These are phyloP conservation scores for Protonemura montana DNA, from an alignment of 2,888 invertebrate species.

Conservation along the genomic window DNA sequence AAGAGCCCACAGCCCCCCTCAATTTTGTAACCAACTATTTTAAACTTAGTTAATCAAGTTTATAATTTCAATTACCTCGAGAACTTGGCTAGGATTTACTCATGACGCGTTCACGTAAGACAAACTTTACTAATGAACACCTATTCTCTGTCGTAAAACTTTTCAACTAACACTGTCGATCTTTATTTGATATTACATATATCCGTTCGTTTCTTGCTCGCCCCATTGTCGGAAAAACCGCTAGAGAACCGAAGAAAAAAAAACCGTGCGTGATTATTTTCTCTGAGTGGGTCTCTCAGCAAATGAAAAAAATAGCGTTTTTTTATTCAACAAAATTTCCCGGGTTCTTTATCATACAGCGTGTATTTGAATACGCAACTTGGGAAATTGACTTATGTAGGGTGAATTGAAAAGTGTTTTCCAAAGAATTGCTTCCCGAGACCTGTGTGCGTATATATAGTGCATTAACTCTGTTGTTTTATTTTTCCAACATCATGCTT, in stretches of 20 bases:
- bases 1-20: background rate
- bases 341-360: background rate
- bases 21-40: slow-evolving; percentile 22
- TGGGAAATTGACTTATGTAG: background rate
- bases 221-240: background rate
- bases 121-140: slow-evolving; percentile 30
- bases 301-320: background rate
- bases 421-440: background rate
- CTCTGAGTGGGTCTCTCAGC: background rate
- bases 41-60: slow-evolving; percentile 40
- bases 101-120: background rate
- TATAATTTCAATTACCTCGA: slow-evolving; percentile 37
- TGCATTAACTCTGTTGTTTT: background rate
- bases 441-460: background rate
- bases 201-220: background rate
- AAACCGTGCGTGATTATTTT: background rate
- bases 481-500: slow-evolving; percentile 7
- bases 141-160: slow-evolving; percentile 15
- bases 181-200: background rate
- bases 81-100: slow-evolving; percentile 26
- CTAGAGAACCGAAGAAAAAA: background rate
- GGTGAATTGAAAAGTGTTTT: background rate
- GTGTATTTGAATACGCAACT: background rate
- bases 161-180: background rate
- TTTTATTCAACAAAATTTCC: background rate